phyloP scores from a whole-genome alignment of 1,140 invertebrate genomes.

The Stenopsyche tienmushanensis region DNA sequence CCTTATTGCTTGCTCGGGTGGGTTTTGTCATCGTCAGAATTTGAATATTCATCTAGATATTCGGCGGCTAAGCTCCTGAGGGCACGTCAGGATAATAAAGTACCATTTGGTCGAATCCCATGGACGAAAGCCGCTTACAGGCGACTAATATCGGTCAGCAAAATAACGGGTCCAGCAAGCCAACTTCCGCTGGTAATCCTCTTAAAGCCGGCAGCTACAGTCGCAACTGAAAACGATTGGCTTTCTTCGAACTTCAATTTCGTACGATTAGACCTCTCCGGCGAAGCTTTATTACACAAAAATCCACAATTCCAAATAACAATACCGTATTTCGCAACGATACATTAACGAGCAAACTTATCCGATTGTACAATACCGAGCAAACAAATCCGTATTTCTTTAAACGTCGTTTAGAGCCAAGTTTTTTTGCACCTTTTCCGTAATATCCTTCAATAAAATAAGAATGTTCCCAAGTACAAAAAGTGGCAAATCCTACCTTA shows the following conservation, averaged over 20 bases:
- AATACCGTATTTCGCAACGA: too few relatives aligned
- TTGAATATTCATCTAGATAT: constrained; percentile 25
- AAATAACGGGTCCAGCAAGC: constrained; percentile 27
- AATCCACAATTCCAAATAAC: too few relatives aligned
- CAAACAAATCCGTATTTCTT: too few relatives aligned
- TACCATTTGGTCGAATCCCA: constrained; percentile 21
- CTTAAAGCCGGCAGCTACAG: constrained; percentile 26
- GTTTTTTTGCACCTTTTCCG: too few relatives aligned
- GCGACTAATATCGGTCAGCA: constrained; percentile 36
- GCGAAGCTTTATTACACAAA: too few relatives aligned
- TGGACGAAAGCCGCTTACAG: constrained; percentile 33
- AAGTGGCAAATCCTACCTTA: constrained; percentile 6
- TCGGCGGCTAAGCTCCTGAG: constrained; percentile 5
- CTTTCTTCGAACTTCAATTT: constrained; percentile 4
- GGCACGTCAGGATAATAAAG: constrained; percentile 13
- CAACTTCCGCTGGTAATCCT: constrained; percentile 28
- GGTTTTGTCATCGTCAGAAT: too few relatives aligned
- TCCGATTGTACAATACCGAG: too few relatives aligned
- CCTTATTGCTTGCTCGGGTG: too few relatives aligned
- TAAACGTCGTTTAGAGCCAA: too few relatives aligned
- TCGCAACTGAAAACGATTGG: constrained; percentile 14
- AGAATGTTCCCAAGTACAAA: background rate
- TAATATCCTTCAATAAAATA: too few relatives aligned
- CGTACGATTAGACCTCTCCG: too few relatives aligned
- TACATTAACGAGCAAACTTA: too few relatives aligned